Conservation (phyloP, 2,797 vertebrate genomes). For the Typhlichthys subterraneus region DNA sequence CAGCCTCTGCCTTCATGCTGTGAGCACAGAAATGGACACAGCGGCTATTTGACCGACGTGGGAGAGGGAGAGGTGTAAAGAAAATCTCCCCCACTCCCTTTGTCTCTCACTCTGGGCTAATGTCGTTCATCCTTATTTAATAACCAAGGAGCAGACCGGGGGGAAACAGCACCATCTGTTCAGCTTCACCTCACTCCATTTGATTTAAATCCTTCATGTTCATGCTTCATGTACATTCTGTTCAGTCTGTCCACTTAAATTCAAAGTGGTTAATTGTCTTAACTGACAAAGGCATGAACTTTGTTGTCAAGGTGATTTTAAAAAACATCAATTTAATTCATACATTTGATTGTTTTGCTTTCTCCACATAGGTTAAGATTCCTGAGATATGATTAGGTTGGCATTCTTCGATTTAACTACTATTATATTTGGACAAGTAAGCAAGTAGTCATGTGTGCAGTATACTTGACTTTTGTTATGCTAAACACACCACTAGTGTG, state of each 20-base stretch:
- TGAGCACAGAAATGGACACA: constrained; percentile 1
- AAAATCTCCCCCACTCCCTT: constrained; percentile 20
- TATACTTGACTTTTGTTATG: too few relatives aligned
- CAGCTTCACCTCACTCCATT: not conserved
- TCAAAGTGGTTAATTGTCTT: too few relatives aligned
- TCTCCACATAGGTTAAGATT: too few relatives aligned
- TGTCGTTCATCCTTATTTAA: constrained; percentile 52
- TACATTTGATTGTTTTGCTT: too few relatives aligned
- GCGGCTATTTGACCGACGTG: not conserved
- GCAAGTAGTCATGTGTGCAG: too few relatives aligned
- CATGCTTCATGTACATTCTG: too few relatives aligned
- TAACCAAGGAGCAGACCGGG: constrained; percentile 47
- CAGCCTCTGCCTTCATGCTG: constrained; percentile 22
- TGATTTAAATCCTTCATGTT: not conserved
- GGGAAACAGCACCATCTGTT: constrained; percentile 21
- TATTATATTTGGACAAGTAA: too few relatives aligned
- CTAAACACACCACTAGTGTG: too few relatives aligned
- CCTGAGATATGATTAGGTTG: too few relatives aligned
- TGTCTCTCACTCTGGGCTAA: constrained; percentile 10
- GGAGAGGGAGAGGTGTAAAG: constrained; percentile 25
- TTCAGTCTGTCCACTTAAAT: not conserved
- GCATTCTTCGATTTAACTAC: too few relatives aligned
- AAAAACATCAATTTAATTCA: too few relatives aligned
- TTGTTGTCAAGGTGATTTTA: not conserved
- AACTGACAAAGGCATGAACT: not conserved